These are phyloP conservation scores for Trididemnum miniatum DNA, from an alignment of 23 tunicate species.

Conservation along the genomic window DNA sequence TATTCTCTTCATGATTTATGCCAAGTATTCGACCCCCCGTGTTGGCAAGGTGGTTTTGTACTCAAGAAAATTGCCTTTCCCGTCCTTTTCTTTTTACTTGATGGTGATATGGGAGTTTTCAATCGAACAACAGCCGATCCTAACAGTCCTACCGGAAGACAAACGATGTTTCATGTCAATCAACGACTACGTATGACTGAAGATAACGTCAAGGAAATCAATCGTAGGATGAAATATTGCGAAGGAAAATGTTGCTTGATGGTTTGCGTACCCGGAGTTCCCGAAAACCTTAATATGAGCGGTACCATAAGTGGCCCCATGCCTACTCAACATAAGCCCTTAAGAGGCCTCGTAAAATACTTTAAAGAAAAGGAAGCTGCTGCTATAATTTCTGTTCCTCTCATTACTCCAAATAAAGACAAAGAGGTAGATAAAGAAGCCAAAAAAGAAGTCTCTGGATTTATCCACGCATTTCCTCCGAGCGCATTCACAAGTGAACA, in stretches of 20 bases:
- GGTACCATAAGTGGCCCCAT: conserved; percentile 56
- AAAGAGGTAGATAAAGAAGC: conserved; percentile 16
- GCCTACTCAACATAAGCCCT: conserved; percentile 83
- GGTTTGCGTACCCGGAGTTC: conserved; percentile 90
- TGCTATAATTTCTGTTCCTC: conserved; percentile 68
- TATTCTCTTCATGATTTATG: conserved; percentile 71
- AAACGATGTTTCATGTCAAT: conserved; percentile 57
- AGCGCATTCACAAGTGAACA: conserved; percentile 73
- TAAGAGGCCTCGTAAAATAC: conserved; percentile 89
- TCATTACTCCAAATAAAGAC: conserved; percentile 29
- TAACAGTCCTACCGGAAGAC: conserved; percentile 76
- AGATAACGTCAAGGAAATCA: conserved; percentile 54
- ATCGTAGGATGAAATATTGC: conserved; percentile 48
- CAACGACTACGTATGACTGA: conserved; percentile 77
- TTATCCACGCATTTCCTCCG: conserved; percentile 91
- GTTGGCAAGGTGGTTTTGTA: conserved; percentile 97
- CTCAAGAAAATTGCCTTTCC: conserved; percentile 89
- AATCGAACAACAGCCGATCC: conserved; percentile 81
- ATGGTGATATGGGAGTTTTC: conserved; percentile 88
- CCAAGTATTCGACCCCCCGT: conserved; percentile 81
- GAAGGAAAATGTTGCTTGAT: conserved; percentile 68
- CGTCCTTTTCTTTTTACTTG: conserved; percentile 75
- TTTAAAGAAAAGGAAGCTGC: conserved; percentile 90
- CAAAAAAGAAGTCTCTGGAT: conserved; percentile 61
- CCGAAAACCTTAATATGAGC: conserved; percentile 59